phyloP scores from a whole-genome alignment of 2,113 vertebrate genomes.

The Tragelaphus buxtoni region DNA sequence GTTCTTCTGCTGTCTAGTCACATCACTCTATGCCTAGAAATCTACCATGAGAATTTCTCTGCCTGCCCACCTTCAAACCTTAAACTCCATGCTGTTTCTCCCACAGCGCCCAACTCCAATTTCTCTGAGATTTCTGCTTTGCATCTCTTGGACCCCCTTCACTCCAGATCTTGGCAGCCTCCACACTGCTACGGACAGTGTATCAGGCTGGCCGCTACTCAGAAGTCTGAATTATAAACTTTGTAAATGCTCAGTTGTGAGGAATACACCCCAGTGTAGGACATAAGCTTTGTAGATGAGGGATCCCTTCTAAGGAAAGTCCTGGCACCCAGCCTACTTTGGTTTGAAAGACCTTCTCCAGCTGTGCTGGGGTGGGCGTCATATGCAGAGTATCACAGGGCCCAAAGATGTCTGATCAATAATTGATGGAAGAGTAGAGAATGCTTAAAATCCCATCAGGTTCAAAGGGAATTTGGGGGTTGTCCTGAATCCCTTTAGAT shows the following conservation, averaged over 20 bases:
- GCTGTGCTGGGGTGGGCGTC: not conserved
- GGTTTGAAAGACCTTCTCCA: not conserved
- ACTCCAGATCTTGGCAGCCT: not conserved
- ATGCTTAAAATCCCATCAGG: not conserved
- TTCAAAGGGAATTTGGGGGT: not conserved
- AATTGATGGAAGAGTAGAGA: not conserved
- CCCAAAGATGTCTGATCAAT: not conserved
- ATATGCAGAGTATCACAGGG: not conserved
- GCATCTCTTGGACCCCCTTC: not conserved
- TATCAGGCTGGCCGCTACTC: not conserved
- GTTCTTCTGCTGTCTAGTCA: not conserved
- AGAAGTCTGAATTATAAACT: not conserved
- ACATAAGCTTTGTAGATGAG: not conserved
- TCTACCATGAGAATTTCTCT: not conserved
- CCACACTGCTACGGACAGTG: not conserved
- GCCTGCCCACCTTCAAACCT: not conserved
- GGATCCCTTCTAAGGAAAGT: not conserved
- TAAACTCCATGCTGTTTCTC: not conserved
- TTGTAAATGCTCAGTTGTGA: not conserved
- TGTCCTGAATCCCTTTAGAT: not conserved
- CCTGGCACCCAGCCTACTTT: not conserved
- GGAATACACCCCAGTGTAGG: not conserved
- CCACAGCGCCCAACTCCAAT: not conserved
- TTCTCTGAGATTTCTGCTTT: not conserved
- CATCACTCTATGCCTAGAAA: not conserved